These are phyloP conservation scores for Brenthis ino DNA, from an alignment of 2,888 invertebrate genomes.

Conservation along the genomic window DNA sequence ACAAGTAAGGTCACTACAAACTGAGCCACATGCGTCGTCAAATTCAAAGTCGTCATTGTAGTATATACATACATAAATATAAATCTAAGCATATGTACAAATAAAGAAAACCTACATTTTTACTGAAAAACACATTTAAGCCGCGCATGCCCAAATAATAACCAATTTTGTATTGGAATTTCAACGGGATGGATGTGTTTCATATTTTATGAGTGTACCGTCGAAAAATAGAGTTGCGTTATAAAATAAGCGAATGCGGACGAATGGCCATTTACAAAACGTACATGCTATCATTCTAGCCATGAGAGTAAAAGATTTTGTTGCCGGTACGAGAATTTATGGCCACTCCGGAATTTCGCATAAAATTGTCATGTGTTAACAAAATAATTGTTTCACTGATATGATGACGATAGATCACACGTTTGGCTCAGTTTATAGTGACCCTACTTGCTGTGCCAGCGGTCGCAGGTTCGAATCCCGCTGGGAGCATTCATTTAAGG, in stretches of 20 bases:
- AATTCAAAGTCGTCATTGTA: too few relatives aligned
- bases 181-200: conserved; percentile 15
- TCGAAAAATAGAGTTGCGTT: conserved; percentile 22
- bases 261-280: conserved; percentile 33
- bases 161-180: conserved; percentile 31
- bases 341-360: conserved; percentile 10
- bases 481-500: too few relatives aligned
- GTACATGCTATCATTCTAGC: conserved; percentile 27
- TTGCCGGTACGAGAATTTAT: conserved; percentile 30
- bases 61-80: too few relatives aligned
- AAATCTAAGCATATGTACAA: too few relatives aligned
- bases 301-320: conserved; percentile 28
- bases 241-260: conserved; percentile 32
- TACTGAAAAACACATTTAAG: conserved; percentile 3
- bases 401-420: too few relatives aligned
- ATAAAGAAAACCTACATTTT: not conserved
- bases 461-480: too few relatives aligned
- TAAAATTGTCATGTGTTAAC: conserved; percentile 27
- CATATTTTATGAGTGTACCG: conserved; percentile 21
- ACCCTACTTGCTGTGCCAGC: too few relatives aligned
- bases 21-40: too few relatives aligned
- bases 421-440: too few relatives aligned
- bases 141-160: not conserved
- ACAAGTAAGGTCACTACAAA: too few relatives aligned
- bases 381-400: conserved; percentile 19